Evolutionary conservation across 2,113 vertebrate species (phyloP).

Genomic region (Manacus vitellinus): DNA sequence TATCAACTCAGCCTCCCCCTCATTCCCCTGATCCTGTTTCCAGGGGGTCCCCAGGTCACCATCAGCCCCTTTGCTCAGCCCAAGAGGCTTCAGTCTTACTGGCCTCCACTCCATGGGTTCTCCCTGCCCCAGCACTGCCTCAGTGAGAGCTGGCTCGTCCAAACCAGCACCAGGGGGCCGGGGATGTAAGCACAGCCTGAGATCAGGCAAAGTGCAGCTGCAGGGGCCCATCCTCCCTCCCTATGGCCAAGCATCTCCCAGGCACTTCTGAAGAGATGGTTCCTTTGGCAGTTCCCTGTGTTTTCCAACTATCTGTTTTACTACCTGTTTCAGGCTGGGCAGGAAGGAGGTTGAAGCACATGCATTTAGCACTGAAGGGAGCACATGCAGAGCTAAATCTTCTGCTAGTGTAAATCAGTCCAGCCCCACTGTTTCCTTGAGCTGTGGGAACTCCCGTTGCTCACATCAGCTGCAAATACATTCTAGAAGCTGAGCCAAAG

Average conservation of each 20-base stretch:
- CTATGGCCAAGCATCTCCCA: fast-evolving
- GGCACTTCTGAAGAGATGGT: background rate
- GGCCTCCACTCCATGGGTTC: fast-evolving
- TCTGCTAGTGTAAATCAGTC: background rate
- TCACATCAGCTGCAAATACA: background rate
- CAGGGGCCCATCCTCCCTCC: background rate
- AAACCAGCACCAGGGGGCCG: background rate
- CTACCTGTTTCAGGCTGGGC: background rate
- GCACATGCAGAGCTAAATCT: background rate
- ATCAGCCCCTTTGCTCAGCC: background rate
- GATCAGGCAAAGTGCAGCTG: background rate
- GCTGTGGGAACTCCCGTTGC: background rate
- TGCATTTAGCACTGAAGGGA: background rate
- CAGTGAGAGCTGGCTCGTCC: background rate
- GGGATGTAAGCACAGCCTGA: background rate
- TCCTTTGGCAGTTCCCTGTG: background rate
- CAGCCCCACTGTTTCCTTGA: background rate
- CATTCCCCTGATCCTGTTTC: background rate
- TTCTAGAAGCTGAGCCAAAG: background rate
- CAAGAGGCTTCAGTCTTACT: background rate
- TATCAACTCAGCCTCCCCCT: background rate
- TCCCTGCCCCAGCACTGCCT: background rate
- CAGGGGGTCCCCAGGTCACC: fast-evolving
- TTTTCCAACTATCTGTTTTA: background rate
- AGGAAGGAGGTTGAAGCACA: background rate